These are phyloP conservation scores for Diplogasteroides magnus DNA, from an alignment of 1,140 invertebrate genomes.

Conservation along the genomic window DNA sequence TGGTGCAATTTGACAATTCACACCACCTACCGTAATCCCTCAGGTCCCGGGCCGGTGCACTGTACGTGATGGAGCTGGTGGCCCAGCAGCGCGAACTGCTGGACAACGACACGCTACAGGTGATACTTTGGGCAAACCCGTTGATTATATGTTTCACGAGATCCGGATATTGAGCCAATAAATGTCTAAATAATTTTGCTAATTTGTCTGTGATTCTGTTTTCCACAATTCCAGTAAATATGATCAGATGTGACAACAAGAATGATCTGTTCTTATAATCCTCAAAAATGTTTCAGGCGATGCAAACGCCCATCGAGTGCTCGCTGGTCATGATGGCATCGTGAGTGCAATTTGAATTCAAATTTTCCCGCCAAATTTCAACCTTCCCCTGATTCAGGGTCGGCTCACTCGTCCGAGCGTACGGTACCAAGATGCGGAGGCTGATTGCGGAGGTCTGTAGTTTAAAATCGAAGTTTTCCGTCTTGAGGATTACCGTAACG, in stretches of 20 bases:
- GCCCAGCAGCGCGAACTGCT: conserved; percentile 18
- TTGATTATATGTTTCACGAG: too few species aligned
- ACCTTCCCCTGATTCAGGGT: too few species aligned
- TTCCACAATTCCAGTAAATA: not conserved
- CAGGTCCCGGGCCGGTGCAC: conserved; percentile 88
- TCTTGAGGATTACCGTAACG: too few species aligned
- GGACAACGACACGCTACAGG: not conserved
- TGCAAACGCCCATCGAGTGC: conserved; percentile 23
- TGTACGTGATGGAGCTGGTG: conserved; percentile 63
- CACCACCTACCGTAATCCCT: too few species aligned
- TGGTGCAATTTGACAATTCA: too few species aligned
- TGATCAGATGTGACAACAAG: too few species aligned
- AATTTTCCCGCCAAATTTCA: not conserved
- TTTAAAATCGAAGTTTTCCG: too few species aligned
- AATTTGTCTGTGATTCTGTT: not conserved
- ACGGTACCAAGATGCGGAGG: conserved; percentile 39
- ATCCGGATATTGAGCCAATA: too few species aligned
- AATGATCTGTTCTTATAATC: too few species aligned
- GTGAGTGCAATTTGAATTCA: conserved; percentile 9
- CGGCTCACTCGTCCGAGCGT: conserved; percentile 30
- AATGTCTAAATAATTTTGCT: too few species aligned
- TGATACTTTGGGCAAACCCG: too few species aligned
- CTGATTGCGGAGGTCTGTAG: conserved; percentile 39
- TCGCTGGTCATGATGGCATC: conserved; percentile 13
- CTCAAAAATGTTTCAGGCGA: too few species aligned